Conservation (phyloP, 2,888 invertebrate genomes). For the Globia sparganii region DNA sequence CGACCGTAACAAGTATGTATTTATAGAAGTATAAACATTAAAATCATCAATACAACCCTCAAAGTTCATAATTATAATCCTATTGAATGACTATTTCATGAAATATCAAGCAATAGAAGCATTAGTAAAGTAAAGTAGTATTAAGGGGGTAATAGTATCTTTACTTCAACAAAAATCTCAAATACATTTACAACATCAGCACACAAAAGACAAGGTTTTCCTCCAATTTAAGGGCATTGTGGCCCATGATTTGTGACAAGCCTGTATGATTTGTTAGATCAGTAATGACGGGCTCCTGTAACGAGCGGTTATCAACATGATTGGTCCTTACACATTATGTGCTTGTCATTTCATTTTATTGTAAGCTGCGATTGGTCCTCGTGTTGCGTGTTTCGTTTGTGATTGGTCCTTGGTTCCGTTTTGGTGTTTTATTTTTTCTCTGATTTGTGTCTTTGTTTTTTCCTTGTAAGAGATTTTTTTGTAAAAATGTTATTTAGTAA, state of each 20-base stretch:
- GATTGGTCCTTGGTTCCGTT: constrained; percentile 41
- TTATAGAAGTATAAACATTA: no score
- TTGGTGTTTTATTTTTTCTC: constrained; percentile 16
- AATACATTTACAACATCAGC: neutral
- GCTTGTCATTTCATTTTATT: constrained; percentile 48
- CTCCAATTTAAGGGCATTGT: constrained; percentile 34
- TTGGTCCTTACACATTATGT: constrained; percentile 58
- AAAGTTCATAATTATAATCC: no score
- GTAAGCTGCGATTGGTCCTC: constrained; percentile 44
- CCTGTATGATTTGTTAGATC: constrained; percentile 56
- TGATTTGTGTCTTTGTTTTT: constrained; percentile 42
- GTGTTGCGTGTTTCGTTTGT: constrained; percentile 27
- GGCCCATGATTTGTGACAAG: constrained; percentile 45
- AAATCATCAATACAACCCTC: no score
- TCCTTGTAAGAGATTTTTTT: constrained; percentile 2
- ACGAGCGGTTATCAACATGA: constrained; percentile 57
- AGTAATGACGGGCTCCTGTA: constrained; percentile 51
- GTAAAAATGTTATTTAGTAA: neutral
- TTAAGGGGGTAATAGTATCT: no score
- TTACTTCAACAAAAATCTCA: neutral
- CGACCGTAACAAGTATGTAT: no score
- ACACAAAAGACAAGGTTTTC: constrained; percentile 24
- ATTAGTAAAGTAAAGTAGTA: no score
- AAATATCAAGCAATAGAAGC: no score
- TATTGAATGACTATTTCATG: no score